A percentile compares a stretch with the other conserved stretches of the same genome.
These are phyloP conservation scores for Troides helena DNA, from an alignment of 2,888 invertebrate species.

Conservation along the genomic window DNA sequence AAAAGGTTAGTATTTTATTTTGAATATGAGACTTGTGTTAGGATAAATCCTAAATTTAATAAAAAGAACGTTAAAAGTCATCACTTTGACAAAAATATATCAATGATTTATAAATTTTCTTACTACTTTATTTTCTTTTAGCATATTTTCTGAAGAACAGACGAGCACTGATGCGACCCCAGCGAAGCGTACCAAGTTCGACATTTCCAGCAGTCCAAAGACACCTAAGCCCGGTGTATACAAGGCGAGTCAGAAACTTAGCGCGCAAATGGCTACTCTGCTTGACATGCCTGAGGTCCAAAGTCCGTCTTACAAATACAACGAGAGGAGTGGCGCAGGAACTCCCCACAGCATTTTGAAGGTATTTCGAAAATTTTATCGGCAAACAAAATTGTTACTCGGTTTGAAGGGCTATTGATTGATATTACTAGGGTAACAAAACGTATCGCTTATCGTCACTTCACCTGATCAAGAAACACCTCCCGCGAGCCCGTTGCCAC, in stretches of 20 bases:
- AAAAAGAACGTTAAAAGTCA: too few species aligned
- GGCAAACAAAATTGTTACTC: too few species aligned
- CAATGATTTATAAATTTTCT: too few species aligned
- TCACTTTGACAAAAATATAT: too few species aligned
- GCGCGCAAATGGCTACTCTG: slow-evolving; percentile 57
- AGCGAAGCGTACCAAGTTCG: slow-evolving; percentile 57
- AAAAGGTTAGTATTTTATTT: slow-evolving; percentile 49
- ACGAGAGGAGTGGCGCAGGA: slow-evolving; percentile 49
- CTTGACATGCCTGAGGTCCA: slow-evolving; percentile 81
- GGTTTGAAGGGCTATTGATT: too few species aligned
- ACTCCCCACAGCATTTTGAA: slow-evolving; percentile 86
- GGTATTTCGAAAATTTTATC: slow-evolving; percentile 46
- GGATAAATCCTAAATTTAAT: too few species aligned
- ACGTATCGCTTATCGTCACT: too few species aligned
- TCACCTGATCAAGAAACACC: too few species aligned
- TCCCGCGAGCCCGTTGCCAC: too few species aligned
- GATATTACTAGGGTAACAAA: too few species aligned
- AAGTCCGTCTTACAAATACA: slow-evolving; percentile 45
- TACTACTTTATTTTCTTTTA: slow-evolving; percentile 34
- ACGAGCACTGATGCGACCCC: slow-evolving; percentile 49
- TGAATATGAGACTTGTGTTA: too few species aligned
- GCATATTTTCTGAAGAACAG: slow-evolving; percentile 46
- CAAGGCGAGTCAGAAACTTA: slow-evolving; percentile 44
- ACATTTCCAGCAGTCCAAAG: slow-evolving; percentile 44
- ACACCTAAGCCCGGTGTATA: slow-evolving; percentile 44